phyloP scores from a whole-genome alignment of 2,113 vertebrate species.

The Formicarius rufipectus region DNA sequence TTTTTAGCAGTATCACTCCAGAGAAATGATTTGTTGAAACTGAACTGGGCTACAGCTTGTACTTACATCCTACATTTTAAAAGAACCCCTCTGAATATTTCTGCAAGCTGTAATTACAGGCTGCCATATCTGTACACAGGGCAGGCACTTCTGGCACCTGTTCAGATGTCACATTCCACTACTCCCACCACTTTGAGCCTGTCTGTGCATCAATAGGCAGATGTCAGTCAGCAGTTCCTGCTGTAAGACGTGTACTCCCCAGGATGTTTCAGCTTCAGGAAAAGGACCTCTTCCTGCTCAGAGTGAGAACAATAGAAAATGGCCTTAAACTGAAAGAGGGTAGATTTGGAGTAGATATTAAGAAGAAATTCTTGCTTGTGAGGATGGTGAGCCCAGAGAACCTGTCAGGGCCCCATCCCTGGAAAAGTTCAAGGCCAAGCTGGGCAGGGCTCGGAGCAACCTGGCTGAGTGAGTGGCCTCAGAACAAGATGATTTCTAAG shows the following conservation, averaged over 20 bases:
- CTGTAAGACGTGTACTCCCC: background rate
- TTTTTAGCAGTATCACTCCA: background rate
- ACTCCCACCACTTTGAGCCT: background rate
- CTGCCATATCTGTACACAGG: accelerated
- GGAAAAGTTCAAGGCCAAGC: background rate
- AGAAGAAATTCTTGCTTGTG: background rate
- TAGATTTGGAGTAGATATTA: background rate
- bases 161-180: background rate
- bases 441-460: background rate
- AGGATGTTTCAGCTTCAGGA: background rate
- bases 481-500: background rate
- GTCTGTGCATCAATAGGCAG: background rate
- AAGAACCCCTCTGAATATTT: background rate
- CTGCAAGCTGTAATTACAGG: background rate
- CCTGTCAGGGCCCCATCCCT: no score
- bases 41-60: background rate
- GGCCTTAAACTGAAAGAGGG: background rate
- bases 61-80: background rate
- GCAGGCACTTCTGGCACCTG: background rate
- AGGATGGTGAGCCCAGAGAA: background rate
- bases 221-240: background rate
- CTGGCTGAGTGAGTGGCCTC: background rate
- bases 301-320: background rate
- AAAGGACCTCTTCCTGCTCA: background rate
- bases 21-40: background rate